Evolutionary conservation across 2,797 vertebrate genomes (phyloP), one percentile per base, ranked within the genome.

Genomic region (Phoebastria nigripes): DNA sequence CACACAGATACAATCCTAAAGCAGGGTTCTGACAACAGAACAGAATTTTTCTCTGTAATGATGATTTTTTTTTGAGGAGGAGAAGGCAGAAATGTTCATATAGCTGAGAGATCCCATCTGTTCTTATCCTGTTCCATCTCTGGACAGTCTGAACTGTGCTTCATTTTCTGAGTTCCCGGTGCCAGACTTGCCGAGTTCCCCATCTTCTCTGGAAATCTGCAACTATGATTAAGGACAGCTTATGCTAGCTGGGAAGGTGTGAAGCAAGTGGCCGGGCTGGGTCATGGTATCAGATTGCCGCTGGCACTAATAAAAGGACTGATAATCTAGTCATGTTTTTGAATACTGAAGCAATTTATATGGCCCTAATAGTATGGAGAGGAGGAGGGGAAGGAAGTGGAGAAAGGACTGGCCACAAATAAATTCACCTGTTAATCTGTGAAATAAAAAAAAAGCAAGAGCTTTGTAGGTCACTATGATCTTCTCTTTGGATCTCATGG

Each of bases 241-340:
- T 82, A 22, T 87, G 59, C 44, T 84, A 42, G 19, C 77, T 82
- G 62, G 73, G 71, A 82, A 93, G 59, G 95, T 92, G 94, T 90
- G 83, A 93, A 95, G 59, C 93, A 93, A 95, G 62, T 96, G 92
- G 29, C 54, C 65, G 51, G 71, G 47, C 67, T 93, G 76, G 47
- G 69, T 67, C 31, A 6, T 26, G 63, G 83, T 94, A 63, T 94
- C 88, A 41, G 33, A 28, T 96, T 89, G 52, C 83, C 56, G 19
- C 73, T 58, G 41, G 21, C 78, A 93, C 95, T 95, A 96, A 94
- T 83, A 91, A 95, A 96, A 90, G 63, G 70, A 63, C 86, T 82
- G 93, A 89, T 93, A 90, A 93, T 87, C 86, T 93, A 49, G 62
- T 76, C 28, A 25, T 89, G 78, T 22, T 90, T 93, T 74, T 93